A percentile compares a stretch with the other conserved stretches of the same genome.
These are phyloP conservation scores for Zeugodacus cucurbitae DNA, from an alignment of 1,140 invertebrate genomes.

Conservation along the genomic window DNA sequence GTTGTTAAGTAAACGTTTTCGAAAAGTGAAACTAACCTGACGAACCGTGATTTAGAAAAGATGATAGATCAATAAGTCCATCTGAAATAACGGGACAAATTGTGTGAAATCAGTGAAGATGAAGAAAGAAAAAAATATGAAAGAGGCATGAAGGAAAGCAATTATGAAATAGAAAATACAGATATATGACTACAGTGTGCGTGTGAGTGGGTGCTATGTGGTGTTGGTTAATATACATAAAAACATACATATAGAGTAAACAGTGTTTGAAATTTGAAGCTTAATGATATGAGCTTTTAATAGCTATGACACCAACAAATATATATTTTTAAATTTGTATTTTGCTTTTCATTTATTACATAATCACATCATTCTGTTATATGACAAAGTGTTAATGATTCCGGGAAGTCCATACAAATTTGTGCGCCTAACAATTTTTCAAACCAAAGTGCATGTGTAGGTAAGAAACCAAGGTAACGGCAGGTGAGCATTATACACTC, in stretches of 20 bases:
- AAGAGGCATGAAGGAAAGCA: not conserved
- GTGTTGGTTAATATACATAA: not conserved
- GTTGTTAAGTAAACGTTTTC: not conserved
- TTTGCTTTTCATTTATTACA: too few species aligned
- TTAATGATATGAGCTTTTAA: not conserved
- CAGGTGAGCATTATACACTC: too few species aligned
- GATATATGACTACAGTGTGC: not conserved
- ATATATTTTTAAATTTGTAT: too few species aligned
- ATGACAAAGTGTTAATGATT: too few species aligned
- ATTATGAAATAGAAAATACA: not conserved
- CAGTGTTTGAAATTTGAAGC: not conserved
- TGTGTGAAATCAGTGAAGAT: constrained; percentile 23
- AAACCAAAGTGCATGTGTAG: too few species aligned
- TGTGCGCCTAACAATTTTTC: too few species aligned
- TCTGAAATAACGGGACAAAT: constrained; percentile 57
- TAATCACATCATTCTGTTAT: too few species aligned
- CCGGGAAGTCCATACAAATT: too few species aligned
- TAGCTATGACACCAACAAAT: too few species aligned
- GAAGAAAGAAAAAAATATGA: not conserved
- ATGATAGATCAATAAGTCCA: constrained; percentile 65
- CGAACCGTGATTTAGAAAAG: constrained; percentile 65
- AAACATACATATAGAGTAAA: not conserved
- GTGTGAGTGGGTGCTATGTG: not conserved
- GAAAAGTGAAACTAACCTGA: constrained; percentile 64
- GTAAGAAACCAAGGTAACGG: too few species aligned